Conservation (phyloP, 2,797 vertebrate genomes). For the Tapera naevia region DNA sequence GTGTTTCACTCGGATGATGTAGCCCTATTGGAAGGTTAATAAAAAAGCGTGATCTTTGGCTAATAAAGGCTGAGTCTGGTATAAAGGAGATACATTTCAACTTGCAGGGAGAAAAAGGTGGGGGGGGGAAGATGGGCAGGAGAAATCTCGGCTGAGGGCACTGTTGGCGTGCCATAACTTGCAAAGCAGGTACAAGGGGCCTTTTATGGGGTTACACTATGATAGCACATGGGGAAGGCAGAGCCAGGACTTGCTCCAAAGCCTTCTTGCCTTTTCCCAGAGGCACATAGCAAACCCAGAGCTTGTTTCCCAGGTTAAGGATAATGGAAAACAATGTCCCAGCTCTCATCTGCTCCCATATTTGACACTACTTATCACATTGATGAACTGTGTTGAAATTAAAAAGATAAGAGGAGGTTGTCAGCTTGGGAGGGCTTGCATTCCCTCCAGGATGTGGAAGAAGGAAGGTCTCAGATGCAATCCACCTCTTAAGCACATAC, state of each 20-base stretch:
- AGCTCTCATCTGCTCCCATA: neutral
- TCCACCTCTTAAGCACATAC: neutral
- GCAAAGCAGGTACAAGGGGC: neutral
- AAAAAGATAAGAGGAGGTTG: neutral
- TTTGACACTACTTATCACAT: neutral
- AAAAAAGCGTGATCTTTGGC: neutral
- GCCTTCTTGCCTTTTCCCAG: neutral
- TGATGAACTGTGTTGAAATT: neutral
- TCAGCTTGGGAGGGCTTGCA: neutral
- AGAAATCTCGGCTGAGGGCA: neutral
- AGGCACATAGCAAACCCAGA: neutral
- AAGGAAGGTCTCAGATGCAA: neutral
- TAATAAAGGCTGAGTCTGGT: neutral
- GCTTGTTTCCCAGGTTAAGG: neutral
- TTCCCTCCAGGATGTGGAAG: neutral
- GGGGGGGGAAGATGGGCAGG: neutral
- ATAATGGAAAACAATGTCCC: neutral
- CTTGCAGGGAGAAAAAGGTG: neutral
- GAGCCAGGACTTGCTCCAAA: neutral
- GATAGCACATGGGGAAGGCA: neutral
- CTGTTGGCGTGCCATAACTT: neutral
- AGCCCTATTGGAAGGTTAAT: conserved; percentile 30
- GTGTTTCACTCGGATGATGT: neutral
- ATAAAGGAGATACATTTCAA: neutral
- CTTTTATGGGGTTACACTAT: neutral